phyloP scores from a whole-genome alignment of 1,140 invertebrate genomes.

The Melitaea cinxia region DNA sequence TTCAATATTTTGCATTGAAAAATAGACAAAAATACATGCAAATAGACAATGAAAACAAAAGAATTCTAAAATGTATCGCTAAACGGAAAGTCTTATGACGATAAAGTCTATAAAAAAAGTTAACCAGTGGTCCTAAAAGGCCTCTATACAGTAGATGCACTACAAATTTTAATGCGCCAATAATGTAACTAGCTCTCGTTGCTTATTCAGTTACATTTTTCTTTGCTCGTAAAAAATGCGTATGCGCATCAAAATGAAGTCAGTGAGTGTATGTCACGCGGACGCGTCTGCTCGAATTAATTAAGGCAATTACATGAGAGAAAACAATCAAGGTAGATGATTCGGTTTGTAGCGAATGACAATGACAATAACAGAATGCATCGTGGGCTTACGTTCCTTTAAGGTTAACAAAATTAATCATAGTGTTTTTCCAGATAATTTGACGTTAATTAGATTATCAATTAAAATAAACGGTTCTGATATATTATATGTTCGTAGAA shows the following conservation, averaged over 20 bases:
- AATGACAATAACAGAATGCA: constrained; percentile 58
- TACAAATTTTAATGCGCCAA: constrained; percentile 9
- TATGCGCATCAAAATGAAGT: constrained; percentile 66
- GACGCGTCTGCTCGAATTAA: constrained; percentile 70
- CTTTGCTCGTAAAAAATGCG: constrained; percentile 55
- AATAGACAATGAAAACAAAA: background rate
- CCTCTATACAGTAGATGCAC: constrained; percentile 5
- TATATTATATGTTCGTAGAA: background rate
- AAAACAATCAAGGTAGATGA: constrained; percentile 73
- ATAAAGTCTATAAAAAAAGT: constrained; percentile 9
- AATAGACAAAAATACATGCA: too few relatives aligned
- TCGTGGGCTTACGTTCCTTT: constrained; percentile 35
- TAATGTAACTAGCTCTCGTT: constrained; percentile 15
- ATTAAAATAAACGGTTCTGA: constrained; percentile 23
- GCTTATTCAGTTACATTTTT: constrained; percentile 2
- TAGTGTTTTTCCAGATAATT: constrained; percentile 38
- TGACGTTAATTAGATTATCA: constrained; percentile 40
- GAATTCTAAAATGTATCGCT: background rate
- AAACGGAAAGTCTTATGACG: background rate
- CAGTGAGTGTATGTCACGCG: constrained; percentile 58
- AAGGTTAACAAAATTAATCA: constrained; percentile 40
- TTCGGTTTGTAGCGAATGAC: constrained; percentile 53
- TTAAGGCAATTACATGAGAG: constrained; percentile 70
- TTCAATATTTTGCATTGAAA: too few relatives aligned
- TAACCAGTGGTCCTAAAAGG: constrained; percentile 2